A percentile compares a stretch with the other conserved stretches of the same genome.
Evolutionary conservation across 2,797 vertebrate species (phyloP).

Genomic region (Meriones psammophilus): DNA sequence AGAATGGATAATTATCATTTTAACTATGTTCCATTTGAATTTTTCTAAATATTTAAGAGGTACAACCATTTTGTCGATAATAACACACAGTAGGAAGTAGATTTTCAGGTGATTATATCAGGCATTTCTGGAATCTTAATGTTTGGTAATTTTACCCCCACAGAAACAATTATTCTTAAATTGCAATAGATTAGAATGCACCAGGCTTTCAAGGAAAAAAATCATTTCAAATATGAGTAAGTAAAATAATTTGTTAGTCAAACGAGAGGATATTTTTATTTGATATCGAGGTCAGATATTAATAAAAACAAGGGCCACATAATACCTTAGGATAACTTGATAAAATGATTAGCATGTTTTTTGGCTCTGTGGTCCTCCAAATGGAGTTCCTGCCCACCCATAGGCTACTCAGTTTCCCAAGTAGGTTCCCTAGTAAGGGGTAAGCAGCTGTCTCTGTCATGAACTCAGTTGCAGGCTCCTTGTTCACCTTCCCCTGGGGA

Average conservation of each 20-base stretch:
- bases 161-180: constrained; percentile 41
- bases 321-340: constrained; percentile 56
- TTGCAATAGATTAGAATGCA: not conserved
- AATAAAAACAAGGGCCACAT: constrained; percentile 1
- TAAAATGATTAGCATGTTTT: not conserved
- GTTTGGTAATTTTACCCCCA: constrained; percentile 52
- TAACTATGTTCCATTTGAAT: constrained; percentile 35
- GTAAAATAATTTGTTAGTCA: constrained; percentile 61
- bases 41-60: constrained; percentile 68
- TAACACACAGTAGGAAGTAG: constrained; percentile 57
- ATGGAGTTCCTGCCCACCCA: too few species aligned
- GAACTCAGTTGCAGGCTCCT: too few species aligned
- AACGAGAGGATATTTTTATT: constrained; percentile 52
- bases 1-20: constrained; percentile 35
- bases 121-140: constrained; percentile 42
- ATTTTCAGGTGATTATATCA: constrained; percentile 64
- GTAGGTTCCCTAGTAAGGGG: too few species aligned
- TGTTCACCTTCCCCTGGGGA: too few species aligned
- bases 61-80: not conserved
- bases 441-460: too few species aligned
- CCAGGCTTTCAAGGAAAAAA: constrained; percentile 26
- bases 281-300: constrained; percentile 30
- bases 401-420: too few species aligned
- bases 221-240: constrained; percentile 44
- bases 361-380: too few species aligned